phyloP scores from a whole-genome alignment of 2,797 vertebrate genomes.

The Callimico goeldii region DNA sequence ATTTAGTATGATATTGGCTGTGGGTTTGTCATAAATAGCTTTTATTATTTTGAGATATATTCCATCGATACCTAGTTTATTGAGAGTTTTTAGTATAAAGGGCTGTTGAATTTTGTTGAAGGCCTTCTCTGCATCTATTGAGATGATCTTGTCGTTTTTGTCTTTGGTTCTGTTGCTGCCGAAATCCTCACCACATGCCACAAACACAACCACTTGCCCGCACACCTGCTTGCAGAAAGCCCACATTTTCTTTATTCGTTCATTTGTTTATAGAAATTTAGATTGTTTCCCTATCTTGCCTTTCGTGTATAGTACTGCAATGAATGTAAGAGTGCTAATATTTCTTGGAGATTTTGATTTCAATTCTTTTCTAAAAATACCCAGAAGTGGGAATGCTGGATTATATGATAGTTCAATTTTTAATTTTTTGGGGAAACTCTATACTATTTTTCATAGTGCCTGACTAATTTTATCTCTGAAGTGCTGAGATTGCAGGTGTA shows the following conservation, averaged over 20 bases:
- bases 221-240: too few relatives aligned
- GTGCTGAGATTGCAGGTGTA: background rate
- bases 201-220: too few relatives aligned
- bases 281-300: background rate
- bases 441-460: background rate
- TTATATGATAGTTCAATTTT: background rate
- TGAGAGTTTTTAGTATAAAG: too few relatives aligned
- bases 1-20: too few relatives aligned
- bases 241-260: background rate
- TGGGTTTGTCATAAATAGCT: too few relatives aligned
- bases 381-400: background rate
- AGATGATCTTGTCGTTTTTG: too few relatives aligned
- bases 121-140: too few relatives aligned
- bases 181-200: too few relatives aligned
- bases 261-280: background rate
- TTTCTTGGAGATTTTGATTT: background rate
- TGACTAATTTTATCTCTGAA: background rate
- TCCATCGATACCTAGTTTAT: too few relatives aligned
- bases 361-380: background rate
- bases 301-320: background rate
- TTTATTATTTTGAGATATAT: too few relatives aligned
- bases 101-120: too few relatives aligned
- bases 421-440: background rate
- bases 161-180: too few relatives aligned
- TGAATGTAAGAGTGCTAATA: background rate